Evolutionary conservation across 2,113 vertebrate species (phyloP), one percentile per base, ranked within the genome.

Genomic region (Carlito syrichta): DNA sequence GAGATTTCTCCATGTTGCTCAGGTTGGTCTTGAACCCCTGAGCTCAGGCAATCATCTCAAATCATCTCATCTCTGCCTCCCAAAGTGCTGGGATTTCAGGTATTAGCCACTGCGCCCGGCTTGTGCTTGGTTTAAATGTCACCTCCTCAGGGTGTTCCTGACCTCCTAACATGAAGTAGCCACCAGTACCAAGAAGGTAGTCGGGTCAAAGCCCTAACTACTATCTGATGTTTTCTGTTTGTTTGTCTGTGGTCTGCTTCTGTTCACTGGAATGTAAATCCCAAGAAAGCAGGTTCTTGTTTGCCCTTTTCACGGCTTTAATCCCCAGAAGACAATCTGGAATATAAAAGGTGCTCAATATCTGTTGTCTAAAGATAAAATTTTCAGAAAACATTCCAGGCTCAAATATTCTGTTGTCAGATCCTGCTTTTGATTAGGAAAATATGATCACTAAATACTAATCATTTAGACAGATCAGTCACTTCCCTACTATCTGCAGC

Each of bases 361-460:
- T 45, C 54, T 66, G 38, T 32, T 76, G 38, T 45, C 27, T 56
- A 54, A 74, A 40, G 19, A 56, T 38, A 66, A 4, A 58, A 5
- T 58, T 74, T 82, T 40, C 50, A 20, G 32, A 60, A 86, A 77
- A 16, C 38, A 69, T 79, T 86, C 68, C 20, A 52, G 27, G 82
- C 25, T 60, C 43, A 79, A 62, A 4, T 14, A 35, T 60, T 22
- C 60, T 27, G 38, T 56, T 52, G 1, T 50, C 27, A 68, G 66
- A 76, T 20, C 63, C 77, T 66, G 48, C 45, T 40, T 45, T 63
- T 50, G 16, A 23, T 62, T 17, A 45, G 79, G 30, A 82, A 95
- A 87, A 32, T 6, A 8, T 0, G 12, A n/a, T 8, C 2, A 4
- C 56, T 43, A 66, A 43, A 76, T 27, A n/a, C 30, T 0, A 0